Conservation (phyloP, 2,113 vertebrate genomes). For the Nesogale talazaci region DNA sequence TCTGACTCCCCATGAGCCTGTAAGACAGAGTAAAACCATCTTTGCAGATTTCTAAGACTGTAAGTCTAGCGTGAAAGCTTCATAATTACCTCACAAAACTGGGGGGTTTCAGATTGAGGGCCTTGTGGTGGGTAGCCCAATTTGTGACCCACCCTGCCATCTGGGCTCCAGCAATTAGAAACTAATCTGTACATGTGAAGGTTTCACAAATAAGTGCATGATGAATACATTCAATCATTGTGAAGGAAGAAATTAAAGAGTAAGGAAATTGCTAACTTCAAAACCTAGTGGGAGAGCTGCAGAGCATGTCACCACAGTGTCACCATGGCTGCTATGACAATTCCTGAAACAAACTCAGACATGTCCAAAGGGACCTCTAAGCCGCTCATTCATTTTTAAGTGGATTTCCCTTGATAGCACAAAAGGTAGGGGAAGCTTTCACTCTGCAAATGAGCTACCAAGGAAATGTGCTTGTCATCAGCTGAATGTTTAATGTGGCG, state of each 20-base stretch:
- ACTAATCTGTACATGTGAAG: no score
- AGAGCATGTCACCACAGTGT: not conserved
- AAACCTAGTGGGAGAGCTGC: not conserved
- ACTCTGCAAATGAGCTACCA: not conserved
- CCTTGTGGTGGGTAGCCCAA: no score
- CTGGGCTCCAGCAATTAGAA: no score
- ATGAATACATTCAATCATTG: no score
- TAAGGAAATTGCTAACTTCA: not conserved
- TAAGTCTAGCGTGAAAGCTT: no score
- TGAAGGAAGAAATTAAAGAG: not conserved
- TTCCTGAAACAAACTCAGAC: not conserved
- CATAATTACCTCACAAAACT: no score
- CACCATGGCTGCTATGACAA: not conserved
- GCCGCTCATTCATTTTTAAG: not conserved
- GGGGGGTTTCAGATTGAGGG: no score
- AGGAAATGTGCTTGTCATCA: not conserved
- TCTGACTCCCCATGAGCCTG: no score
- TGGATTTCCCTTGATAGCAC: not conserved
- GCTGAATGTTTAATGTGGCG: not conserved
- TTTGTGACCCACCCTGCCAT: no score
- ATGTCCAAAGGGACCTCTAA: not conserved
- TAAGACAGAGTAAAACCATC: no score
- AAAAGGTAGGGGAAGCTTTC: not conserved
- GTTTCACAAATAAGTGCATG: no score
- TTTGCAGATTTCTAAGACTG: no score